Conservation (phyloP, 2,797 vertebrate species). For the Netta rufina region DNA sequence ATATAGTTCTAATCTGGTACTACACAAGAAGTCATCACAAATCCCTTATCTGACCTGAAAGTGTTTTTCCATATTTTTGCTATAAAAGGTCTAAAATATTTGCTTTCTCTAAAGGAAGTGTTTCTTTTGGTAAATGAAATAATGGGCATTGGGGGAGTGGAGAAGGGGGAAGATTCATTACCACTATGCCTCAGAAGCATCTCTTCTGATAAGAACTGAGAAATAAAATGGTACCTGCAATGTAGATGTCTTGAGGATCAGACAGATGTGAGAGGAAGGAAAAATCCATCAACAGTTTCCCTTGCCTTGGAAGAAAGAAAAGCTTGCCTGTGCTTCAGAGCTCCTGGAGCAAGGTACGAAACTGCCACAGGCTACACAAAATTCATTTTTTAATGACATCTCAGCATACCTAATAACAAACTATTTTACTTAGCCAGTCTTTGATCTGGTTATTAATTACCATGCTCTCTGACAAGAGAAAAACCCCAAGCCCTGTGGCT, state of each 20-base stretch:
- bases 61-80: not conserved
- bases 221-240: fast-evolving
- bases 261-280: not conserved
- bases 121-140: not conserved
- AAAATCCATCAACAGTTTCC: fast-evolving
- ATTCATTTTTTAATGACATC: not conserved
- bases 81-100: not conserved
- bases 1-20: too few relatives aligned
- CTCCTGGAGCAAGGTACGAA: not conserved
- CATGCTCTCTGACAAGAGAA: not conserved
- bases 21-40: not conserved
- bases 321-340: not conserved
- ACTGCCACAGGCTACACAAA: not conserved
- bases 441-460: not conserved
- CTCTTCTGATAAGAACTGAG: not conserved
- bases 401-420: not conserved
- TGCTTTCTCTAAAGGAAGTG: not conserved
- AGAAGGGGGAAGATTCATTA: not conserved
- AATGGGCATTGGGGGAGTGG: not conserved
- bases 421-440: not conserved
- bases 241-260: not conserved
- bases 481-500: not conserved
- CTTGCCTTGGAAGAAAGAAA: not conserved
- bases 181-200: not conserved
- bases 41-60: not conserved